Evolutionary conservation across 2,797 vertebrate species (phyloP).

Genomic region (Thalassophryne amazonica): DNA sequence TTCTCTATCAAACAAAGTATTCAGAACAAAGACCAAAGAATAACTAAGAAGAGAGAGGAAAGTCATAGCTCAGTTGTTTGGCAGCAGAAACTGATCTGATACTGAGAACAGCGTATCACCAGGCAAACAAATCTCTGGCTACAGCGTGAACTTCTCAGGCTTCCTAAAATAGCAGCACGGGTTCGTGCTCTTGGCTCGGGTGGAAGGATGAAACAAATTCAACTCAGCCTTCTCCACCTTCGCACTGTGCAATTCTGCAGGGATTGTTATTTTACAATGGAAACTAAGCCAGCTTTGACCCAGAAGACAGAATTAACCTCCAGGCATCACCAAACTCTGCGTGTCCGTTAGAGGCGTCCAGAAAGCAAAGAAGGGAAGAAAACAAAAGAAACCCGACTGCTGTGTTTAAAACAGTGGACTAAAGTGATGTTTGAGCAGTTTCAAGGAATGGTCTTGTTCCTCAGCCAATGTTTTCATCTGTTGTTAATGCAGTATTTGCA

Average conservation of each 20-base stretch:
- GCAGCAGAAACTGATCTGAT: conserved; percentile 34
- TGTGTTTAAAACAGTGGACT: conserved; percentile 37
- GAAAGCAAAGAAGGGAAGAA: conserved; percentile 23
- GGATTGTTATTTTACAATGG: conserved; percentile 72
- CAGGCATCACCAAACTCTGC: conserved; percentile 57
- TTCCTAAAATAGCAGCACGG: conserved; percentile 68
- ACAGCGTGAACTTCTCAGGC: conserved; percentile 58
- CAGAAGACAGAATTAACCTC: conserved; percentile 73
- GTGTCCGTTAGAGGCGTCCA: conserved; percentile 45
- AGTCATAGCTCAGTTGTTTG: conserved; percentile 24
- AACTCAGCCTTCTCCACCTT: conserved; percentile 61
- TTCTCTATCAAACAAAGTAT: conserved; percentile 32
- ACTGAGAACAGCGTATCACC: conserved; percentile 61
- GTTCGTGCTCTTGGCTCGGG: conserved; percentile 62
- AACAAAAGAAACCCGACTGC: conserved; percentile 1
- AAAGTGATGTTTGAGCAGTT: conserved; percentile 32
- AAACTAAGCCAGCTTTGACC: conserved; percentile 71
- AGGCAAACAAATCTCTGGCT: conserved; percentile 62
- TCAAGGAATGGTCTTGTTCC: conserved; percentile 45
- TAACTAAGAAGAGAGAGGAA: conserved; percentile 6
- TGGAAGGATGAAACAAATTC: conserved; percentile 70
- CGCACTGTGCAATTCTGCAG: conserved; percentile 52
- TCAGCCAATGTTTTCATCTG: conserved; percentile 36
- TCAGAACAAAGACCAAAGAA: conserved; percentile 14
- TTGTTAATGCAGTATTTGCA: conserved; percentile 58